Evolutionary conservation across 1,140 invertebrate genomes (phyloP), one percentile per base, ranked within the genome.

Genomic region (Dendroctonus valens): DNA sequence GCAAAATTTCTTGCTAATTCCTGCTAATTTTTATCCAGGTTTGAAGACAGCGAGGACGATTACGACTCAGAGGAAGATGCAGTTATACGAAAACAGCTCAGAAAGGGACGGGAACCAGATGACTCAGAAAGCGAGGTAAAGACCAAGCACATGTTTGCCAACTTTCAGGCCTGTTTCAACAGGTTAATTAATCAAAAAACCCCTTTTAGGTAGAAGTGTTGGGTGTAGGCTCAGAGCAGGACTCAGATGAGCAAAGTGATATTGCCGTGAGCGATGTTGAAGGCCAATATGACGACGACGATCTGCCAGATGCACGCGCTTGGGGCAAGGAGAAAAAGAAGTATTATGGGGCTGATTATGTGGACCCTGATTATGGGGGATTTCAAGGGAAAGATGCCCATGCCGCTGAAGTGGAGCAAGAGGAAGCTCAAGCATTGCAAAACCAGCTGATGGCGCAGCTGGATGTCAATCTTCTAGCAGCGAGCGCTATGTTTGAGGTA

Each of bases 281-380:
- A 78, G 87, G 84, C 0, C 83, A 86, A 70, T 79, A 83, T 61
- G 84, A 87, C 69, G 86, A 88, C 74, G 81, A 85, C 70, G 81
- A 83, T 70, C 78, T 94, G 48, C 91, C 91, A 6, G 85, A 93
- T 78, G 83, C 84, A 8, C 88, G 88, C 81, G 91, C 91, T 14
- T 96, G 94, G 94, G 93, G 94, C 8, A 87, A 86, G 72, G 89
- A 89, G 65, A 90, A 89, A 70, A 85, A 80, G 69, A 82, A 83
- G 46, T 97, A 88, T 78, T 94, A 94, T 79, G 87, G 88, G 49
- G 91, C 93, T 0, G 92, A 95, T 82, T 94, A 92, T 79, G 87
- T 94, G 11, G 92, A 95, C 82, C 83, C 88, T 70, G 92, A 95
- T 81, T 93, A 90, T 83, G 85, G 88, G 44, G 87, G 83, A 26